phyloP scores from a whole-genome alignment of 1,140 invertebrate species.

The Drosophila asahinai region DNA sequence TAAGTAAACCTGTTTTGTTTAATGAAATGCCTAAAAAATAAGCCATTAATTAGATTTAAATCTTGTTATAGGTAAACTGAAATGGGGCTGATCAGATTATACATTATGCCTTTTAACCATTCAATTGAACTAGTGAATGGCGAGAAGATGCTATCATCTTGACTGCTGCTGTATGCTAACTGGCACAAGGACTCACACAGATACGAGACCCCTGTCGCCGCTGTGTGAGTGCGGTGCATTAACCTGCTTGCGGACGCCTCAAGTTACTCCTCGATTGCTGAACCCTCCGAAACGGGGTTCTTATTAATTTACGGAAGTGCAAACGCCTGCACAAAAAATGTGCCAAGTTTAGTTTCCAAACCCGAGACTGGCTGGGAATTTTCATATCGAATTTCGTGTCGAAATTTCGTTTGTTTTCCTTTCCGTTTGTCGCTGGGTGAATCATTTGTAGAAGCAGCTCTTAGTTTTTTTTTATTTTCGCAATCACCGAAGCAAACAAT shows the following conservation, averaged over 20 bases:
- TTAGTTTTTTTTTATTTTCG: constrained; percentile 60
- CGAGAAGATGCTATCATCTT: constrained; percentile 1
- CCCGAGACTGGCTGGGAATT: constrained; percentile 56
- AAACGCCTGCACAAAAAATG: constrained; percentile 71
- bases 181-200: constrained; percentile 74
- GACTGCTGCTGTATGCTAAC: constrained; percentile 34
- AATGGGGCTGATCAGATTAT: too few relatives aligned
- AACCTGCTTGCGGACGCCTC: constrained; percentile 67
- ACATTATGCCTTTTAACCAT: background rate
- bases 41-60: too few relatives aligned
- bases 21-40: too few relatives aligned
- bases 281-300: constrained; percentile 46
- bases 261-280: constrained; percentile 60
- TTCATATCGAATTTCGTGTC: constrained; percentile 65
- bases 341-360: constrained; percentile 9
- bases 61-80: background rate
- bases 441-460: constrained; percentile 24
- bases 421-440: constrained; percentile 36
- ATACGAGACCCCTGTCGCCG: constrained; percentile 12
- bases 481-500: constrained; percentile 76
- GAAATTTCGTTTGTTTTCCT: constrained; percentile 38
- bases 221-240: constrained; percentile 58
- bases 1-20: too few relatives aligned
- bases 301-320: constrained; percentile 64
- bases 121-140: background rate